phyloP scores from a whole-genome alignment of 2,797 vertebrate species.

The Vireo griseus region DNA sequence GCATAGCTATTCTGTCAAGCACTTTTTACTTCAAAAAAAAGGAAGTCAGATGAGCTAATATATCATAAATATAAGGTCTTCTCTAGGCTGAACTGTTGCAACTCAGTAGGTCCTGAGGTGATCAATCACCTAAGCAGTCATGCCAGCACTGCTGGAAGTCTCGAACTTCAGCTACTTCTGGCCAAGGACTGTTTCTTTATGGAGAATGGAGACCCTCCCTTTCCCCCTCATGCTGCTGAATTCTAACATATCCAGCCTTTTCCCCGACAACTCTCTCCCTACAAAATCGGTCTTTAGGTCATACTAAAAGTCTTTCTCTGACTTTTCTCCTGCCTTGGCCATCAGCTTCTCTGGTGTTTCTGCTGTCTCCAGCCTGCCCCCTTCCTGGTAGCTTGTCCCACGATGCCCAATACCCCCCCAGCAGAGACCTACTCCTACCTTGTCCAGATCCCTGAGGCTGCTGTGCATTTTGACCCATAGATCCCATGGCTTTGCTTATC shows the following conservation, averaged over 20 bases:
- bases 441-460: background rate
- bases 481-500: background rate
- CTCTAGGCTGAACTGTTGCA: background rate
- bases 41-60: background rate
- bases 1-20: background rate
- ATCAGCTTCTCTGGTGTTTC: background rate
- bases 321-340: background rate
- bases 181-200: background rate
- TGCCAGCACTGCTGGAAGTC: background rate
- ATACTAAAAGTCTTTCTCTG: background rate
- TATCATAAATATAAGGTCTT: background rate
- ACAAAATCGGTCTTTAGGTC: background rate
- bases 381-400: background rate
- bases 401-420: background rate
- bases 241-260: background rate
- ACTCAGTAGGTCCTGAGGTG: background rate
- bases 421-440: background rate
- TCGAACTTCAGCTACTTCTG: fast-evolving
- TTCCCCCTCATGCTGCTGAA: background rate
- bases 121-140: background rate
- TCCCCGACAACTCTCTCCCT: background rate
- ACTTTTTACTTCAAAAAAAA: background rate
- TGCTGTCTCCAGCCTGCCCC: background rate
- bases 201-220: fast-evolving
- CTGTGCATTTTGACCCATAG: background rate